phyloP scores from a whole-genome alignment of 2,888 invertebrate species.

The Pheosia gnoma region DNA sequence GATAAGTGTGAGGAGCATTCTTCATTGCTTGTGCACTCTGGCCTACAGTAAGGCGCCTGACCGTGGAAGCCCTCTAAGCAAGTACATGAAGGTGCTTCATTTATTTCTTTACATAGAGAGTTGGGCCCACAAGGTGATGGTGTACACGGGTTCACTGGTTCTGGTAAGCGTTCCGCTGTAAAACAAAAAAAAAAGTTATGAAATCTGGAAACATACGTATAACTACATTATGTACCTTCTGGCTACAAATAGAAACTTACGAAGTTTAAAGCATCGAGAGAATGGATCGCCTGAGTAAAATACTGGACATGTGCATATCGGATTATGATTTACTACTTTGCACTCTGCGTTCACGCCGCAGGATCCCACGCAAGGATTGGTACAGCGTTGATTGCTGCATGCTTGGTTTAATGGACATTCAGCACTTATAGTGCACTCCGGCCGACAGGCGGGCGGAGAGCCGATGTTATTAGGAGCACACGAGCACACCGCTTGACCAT shows the following conservation, averaged over 20 bases:
- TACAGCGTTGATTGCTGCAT: slow-evolving; percentile 88
- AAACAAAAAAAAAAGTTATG: slow-evolving; percentile 25
- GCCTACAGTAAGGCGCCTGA: slow-evolving; percentile 89
- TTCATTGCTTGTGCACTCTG: slow-evolving; percentile 91
- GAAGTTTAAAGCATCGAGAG: slow-evolving; percentile 82
- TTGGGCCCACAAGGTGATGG: slow-evolving; percentile 93
- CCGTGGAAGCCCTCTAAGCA: slow-evolving; percentile 88
- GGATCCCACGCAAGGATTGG: slow-evolving; percentile 89
- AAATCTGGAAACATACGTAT: not conserved
- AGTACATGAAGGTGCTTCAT: slow-evolving; percentile 89
- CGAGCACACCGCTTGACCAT: slow-evolving; percentile 88
- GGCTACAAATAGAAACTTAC: slow-evolving; percentile 62
- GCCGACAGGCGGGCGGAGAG: slow-evolving; percentile 87
- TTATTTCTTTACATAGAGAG: slow-evolving; percentile 87
- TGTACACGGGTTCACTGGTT: slow-evolving; percentile 86
- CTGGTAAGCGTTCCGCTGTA: slow-evolving; percentile 78
- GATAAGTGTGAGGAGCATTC: slow-evolving; percentile 88
- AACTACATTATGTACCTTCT: not conserved
- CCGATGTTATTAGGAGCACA: slow-evolving; percentile 87
- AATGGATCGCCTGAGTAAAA: slow-evolving; percentile 88
- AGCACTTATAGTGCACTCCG: slow-evolving; percentile 88
- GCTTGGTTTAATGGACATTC: slow-evolving; percentile 89
- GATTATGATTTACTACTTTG: slow-evolving; percentile 90
- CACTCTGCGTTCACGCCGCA: slow-evolving; percentile 89
- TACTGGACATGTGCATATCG: slow-evolving; percentile 87